Base-by-base conservation (phyloP, 2,797 vertebrate genomes). In the Aulostomus chinensis region DNA sequence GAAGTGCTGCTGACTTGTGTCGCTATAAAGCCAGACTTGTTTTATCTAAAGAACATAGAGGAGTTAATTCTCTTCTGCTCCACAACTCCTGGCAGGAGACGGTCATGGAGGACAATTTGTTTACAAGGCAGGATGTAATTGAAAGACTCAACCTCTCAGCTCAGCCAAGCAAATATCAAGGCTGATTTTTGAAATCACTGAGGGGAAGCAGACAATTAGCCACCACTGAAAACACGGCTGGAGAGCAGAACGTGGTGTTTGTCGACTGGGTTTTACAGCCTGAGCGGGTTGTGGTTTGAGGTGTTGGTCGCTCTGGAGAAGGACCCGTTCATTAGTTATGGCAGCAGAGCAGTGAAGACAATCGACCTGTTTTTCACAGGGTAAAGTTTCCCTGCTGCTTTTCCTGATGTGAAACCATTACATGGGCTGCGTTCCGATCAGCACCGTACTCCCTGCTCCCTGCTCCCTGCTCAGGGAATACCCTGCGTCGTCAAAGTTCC, bases 71-170 rank as follows among this genome's bases (percentile, higher is more conserved):
- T 74, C 52, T 55, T 47, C 56, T 28, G 62, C 58, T 59, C 42
- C 37, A 15, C 46, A 13, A 56, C 42, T 66, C 42, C 67, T 75
- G 69, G 68, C 63, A 80, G 76, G 66, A 73, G 51, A 70, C 60
- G 5, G 62, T 75, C 71, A 75, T 77, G 43, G 78, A 84, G 75
- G 76, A 82, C 71, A 71, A 74, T 70, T 79, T 86, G 78, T 87
- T 85, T 85, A 86, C 81, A 81, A 76, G 80, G 61, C 64, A 54
- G 41, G 65, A 78, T 56, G 66, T 81, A 83, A 86, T 87, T 84
- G 78, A 35, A 9, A 64, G 49, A 29, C 75, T 56, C 13, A 37
- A 66, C 72, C 68, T 68, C 73, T 50, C 34, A 26, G 67, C 61
- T 69, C 70, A 55, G 73, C 55, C 49, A 37, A 55, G 52, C 49